Evolutionary conservation across 1,140 invertebrate genomes (phyloP).

Genomic region (Ceratina calcarata): DNA sequence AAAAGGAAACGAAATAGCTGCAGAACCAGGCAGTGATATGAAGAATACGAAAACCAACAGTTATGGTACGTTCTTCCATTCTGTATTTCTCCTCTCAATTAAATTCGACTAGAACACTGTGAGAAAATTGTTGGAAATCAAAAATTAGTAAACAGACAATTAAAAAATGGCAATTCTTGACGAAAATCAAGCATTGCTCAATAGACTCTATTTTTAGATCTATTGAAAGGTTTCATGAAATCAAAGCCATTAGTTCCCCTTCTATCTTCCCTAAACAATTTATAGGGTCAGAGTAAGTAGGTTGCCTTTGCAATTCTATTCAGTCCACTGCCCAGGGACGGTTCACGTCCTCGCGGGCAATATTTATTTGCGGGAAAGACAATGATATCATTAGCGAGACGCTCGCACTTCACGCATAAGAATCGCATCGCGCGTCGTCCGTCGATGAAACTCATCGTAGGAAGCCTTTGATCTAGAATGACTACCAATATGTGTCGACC

Average conservation of each 20-base stretch:
- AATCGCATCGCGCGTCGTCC: slow-evolving; percentile 3
- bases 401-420: slow-evolving; percentile 22
- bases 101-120: not conserved
- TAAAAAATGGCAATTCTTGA: not conserved
- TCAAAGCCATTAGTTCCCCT: not conserved
- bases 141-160: not conserved
- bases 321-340: not conserved
- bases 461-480: slow-evolving; percentile 40
- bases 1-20: slow-evolving; percentile 37
- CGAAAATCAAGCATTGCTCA: no score
- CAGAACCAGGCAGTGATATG: slow-evolving; percentile 65
- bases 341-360: not conserved
- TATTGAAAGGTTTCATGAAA: no score
- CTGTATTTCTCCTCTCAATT: slow-evolving; percentile 9
- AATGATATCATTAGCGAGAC: not conserved
- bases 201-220: no score
- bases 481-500: slow-evolving; percentile 19
- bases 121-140: not conserved
- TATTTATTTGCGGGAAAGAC: slow-evolving; percentile 22
- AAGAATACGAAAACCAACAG: slow-evolving; percentile 69
- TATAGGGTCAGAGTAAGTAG: not conserved
- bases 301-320: slow-evolving; percentile 28
- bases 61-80: slow-evolving; percentile 64
- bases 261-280: not conserved
- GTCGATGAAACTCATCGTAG: not conserved